Base-by-base conservation (phyloP, 2,888 invertebrate genomes). In the Apamea anceps region DNA sequence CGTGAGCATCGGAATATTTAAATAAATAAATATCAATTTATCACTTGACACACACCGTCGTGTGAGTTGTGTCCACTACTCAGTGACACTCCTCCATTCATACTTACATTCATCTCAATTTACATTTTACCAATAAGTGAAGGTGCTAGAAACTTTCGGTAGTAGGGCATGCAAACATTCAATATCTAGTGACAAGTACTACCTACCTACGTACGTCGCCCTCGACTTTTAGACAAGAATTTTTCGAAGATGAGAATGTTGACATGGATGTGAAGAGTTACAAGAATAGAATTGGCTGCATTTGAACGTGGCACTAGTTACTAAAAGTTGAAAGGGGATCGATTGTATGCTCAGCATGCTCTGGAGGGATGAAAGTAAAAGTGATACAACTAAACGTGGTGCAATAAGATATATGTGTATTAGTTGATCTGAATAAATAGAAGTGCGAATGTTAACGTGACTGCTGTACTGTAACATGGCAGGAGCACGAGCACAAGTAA, bases 121-220 rank as follows among this genome's bases (percentile, higher is more conserved):
- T n/a, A 80, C n/a, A 54, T 54, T 32, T 28, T 10, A 37, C 15
- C 60, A 77, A 3, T 21, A 78, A 21, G 18, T 13, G n/a, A 28
- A 45, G 28, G 21, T 15, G 57, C 15, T 57, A n/a, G 75, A 82
- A 66, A 66, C 48, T 32, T 75, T 63, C 25, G 12, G 28, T 62
- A n/a, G 4, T 57, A 65, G 7, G 25, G 18, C 28, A 76, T 60
- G 1, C 54, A 48, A 65, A 79, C 21, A 74, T 13, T 45, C 13
- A 25, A 65, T 32, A 77, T 32, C 13, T 54, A 57, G 32, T 32
- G 32, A 32, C 51, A 28, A 12, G n/a, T 25, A 42, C 42, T 42
- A 42, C 65, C 21, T 66, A 15, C 15, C 63, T 28, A 62, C 62
- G 13, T 60, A 60, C 32, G 32, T 54, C 25, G 48, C 25, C n/a